Percentiles rank a stretch among this genome's conserved stretches.
These are phyloP conservation scores for Oryzaephilus surinamensis DNA, from an alignment of 1,140 invertebrate genomes.

Conservation along the genomic window DNA sequence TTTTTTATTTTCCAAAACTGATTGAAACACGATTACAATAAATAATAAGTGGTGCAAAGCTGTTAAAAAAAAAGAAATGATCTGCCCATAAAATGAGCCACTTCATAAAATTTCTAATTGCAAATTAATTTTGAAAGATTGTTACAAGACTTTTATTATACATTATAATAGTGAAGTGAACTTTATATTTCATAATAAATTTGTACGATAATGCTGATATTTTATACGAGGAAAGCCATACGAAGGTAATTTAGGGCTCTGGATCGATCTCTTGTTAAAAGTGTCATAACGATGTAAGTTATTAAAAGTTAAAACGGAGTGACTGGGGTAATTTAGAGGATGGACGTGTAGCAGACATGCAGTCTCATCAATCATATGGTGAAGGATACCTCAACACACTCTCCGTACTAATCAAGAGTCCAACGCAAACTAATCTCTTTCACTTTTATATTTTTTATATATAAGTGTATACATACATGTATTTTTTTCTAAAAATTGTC, in stretches of 20 bases:
- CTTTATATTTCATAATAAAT: not conserved
- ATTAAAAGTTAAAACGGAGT: slow-evolving; percentile 29
- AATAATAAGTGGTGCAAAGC: too few relatives aligned
- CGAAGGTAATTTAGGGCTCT: too few relatives aligned
- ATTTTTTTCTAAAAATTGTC: too few relatives aligned
- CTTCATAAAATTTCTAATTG: too few relatives aligned
- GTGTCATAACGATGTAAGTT: slow-evolving; percentile 28
- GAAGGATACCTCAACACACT: slow-evolving; percentile 21
- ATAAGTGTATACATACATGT: too few relatives aligned
- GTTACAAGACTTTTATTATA: not conserved
- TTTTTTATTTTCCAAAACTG: too few relatives aligned
- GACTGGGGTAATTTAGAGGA: slow-evolving; percentile 20
- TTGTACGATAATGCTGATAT: not conserved
- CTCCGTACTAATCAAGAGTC: slow-evolving; percentile 18
- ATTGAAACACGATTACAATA: too few relatives aligned
- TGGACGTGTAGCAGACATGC: slow-evolving; percentile 21
- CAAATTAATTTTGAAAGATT: too few relatives aligned
- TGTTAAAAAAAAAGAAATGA: too few relatives aligned
- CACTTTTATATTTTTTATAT: not conserved
- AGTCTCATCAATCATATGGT: slow-evolving; percentile 24
- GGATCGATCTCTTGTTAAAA: slow-evolving; percentile 21
- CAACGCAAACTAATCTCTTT: not conserved
- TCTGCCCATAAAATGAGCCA: too few relatives aligned
- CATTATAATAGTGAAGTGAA: not conserved
- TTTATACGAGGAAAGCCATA: not conserved